phyloP scores from a whole-genome alignment of 2,888 invertebrate species.

The Penaeus monodon region DNA sequence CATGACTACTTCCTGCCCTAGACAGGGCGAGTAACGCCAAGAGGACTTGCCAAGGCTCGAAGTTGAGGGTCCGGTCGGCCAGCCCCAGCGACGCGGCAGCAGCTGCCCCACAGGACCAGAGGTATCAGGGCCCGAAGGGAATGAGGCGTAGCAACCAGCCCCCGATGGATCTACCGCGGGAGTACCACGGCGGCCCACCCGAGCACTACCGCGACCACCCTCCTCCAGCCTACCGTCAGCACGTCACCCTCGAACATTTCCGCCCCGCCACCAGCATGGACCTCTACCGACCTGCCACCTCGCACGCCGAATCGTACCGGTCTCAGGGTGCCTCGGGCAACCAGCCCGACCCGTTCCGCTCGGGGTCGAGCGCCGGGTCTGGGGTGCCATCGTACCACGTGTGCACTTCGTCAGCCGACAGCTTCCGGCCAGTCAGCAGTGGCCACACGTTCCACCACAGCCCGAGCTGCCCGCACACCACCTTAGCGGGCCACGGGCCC shows the following conservation, averaged over 20 bases:
- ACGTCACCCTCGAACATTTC: slow-evolving; percentile 58
- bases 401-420: slow-evolving; percentile 40
- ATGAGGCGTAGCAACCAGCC: slow-evolving; percentile 44
- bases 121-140: slow-evolving; percentile 5
- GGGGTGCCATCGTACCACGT: slow-evolving; percentile 49
- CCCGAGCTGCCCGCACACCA: slow-evolving; percentile 61
- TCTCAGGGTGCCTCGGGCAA: slow-evolving; percentile 33
- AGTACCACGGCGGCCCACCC: slow-evolving; percentile 49
- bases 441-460: slow-evolving; percentile 61
- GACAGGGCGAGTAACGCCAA: slow-evolving; percentile 31
- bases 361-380: slow-evolving; percentile 31
- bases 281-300: slow-evolving; percentile 48
- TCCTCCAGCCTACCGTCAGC: slow-evolving; percentile 50
- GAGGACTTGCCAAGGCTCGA: neutral
- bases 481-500: slow-evolving; percentile 32
- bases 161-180: slow-evolving; percentile 47
- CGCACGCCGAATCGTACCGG: slow-evolving; percentile 43
- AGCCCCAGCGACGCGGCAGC: neutral
- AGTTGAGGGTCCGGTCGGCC: neutral
- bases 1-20: slow-evolving; percentile 26
- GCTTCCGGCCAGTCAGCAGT: slow-evolving; percentile 48
- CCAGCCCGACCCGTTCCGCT: slow-evolving; percentile 44
- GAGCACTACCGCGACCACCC: slow-evolving; percentile 56
- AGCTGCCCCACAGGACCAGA: slow-evolving; percentile 17
- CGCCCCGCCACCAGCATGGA: slow-evolving; percentile 56